Evolutionary conservation across 2,888 invertebrate species (phyloP), one percentile per base, ranked within the genome.

Genomic region (Mythimna lalbum): DNA sequence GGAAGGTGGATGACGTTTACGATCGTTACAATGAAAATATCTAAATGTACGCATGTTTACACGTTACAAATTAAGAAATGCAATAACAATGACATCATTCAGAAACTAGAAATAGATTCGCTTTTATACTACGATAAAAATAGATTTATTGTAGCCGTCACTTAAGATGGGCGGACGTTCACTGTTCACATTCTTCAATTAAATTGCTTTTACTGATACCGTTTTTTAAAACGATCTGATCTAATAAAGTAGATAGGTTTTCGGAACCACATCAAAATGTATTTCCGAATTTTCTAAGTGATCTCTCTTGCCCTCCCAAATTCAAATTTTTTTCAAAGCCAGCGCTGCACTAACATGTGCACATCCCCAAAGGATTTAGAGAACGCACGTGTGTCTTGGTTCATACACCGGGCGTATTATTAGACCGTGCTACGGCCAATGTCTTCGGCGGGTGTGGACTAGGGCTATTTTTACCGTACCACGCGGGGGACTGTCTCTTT

Each of bases 371-470:
- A 63, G 62, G 60, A n/a, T 63, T 81, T 75, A 66, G 12, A 76
- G 56, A 70, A 77, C 85, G 82, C 89, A 86, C 85, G 87, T 81
- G 87, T 81, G 76, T 78, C 36, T 66, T 76, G 75, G 86, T 89
- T 88, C 86, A 87, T 85, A 84, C 86, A 83, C 84, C 69, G 79
- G 79, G 59, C 60, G 31, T 88, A 89, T 85, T 81, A 83, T 81
- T 89, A 89, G 86, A 82, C 61, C 55, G 56, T 55, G 78, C 75
- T 83, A 78, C 87, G 89, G 88, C 89, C 89, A 89, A 89, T 89
- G 89, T 89, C 89, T 89, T 76, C 74, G 39, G 68, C 85, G 81
- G 73, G 75, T 76, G 72, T 77, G 49, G 72, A 78, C 70, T 76
- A 76, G 31, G 63, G 79, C 80, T 89, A 89, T 89, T 88, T 88